Conservation (phyloP, 2,797 vertebrate genomes). For the Karalla daura region DNA sequence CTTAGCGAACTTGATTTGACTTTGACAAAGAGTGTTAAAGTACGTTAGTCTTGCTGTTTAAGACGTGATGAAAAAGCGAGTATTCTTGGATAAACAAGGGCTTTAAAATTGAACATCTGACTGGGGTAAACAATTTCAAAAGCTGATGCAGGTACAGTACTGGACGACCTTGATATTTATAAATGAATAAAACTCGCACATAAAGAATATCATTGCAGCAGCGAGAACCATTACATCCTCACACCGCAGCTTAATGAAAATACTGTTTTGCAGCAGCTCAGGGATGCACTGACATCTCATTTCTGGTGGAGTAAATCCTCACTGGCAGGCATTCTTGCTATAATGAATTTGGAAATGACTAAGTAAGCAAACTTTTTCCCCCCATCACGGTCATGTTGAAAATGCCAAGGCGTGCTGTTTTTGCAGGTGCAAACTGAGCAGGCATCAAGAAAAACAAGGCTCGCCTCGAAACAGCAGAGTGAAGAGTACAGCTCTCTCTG, state of each 20-base stretch:
- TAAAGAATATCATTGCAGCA: conserved; percentile 1
- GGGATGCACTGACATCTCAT: conserved; percentile 29
- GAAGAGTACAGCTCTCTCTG: neutral
- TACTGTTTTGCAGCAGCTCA: conserved; percentile 35
- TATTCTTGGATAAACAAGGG: neutral
- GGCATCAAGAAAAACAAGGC: neutral
- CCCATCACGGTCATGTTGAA: conserved; percentile 31
- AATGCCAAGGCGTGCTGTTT: conserved; percentile 42
- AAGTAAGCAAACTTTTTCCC: conserved; percentile 27
- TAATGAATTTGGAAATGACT: conserved; percentile 46
- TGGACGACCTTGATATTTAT: conserved; percentile 14
- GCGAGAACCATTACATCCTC: neutral
- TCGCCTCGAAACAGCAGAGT: conserved; percentile 5
- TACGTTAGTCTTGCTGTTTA: neutral
- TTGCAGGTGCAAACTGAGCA: conserved; percentile 29
- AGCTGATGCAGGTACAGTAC: neutral
- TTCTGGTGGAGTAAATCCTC: conserved; percentile 27
- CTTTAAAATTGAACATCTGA: neutral
- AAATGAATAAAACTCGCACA: conserved; percentile 8
- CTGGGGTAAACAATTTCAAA: conserved; percentile 4
- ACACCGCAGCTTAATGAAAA: conserved; percentile 28
- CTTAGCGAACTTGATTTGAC: neutral
- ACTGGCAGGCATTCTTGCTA: conserved; percentile 19
- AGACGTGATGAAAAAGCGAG: neutral
- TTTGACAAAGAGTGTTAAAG: neutral